Conservation (phyloP, 2,113 vertebrate genomes). For the Anoura caudifer region DNA sequence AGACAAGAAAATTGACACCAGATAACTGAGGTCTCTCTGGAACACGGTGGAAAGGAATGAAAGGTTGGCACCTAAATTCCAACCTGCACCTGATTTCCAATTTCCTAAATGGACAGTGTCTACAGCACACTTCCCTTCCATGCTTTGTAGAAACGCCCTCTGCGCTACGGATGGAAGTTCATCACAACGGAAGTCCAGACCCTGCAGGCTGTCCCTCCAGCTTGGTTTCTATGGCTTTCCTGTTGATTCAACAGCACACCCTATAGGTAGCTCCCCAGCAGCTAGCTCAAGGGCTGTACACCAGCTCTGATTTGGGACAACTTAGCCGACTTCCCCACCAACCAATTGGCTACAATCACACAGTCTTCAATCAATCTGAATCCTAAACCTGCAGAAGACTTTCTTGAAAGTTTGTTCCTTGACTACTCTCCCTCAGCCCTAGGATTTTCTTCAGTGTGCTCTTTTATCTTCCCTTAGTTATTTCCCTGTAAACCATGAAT, state of each 20-base stretch:
- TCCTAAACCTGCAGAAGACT: neutral
- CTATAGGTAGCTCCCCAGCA: neutral
- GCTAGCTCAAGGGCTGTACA: neutral
- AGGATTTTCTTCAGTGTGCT: neutral
- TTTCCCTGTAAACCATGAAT: neutral
- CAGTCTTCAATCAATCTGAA: neutral
- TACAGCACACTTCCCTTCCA: neutral
- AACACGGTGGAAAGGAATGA: neutral
- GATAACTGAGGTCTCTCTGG: neutral
- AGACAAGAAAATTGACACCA: neutral
- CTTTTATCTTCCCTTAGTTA: neutral
- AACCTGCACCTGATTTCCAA: neutral
- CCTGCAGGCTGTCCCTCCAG: too few relatives aligned
- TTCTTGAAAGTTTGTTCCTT: neutral
- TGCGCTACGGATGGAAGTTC: neutral
- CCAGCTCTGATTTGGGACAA: neutral
- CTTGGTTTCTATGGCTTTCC: neutral
- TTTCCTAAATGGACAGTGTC: neutral
- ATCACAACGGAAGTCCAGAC: neutral
- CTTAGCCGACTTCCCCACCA: neutral
- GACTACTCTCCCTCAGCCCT: neutral
- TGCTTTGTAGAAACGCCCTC: fast-evolving
- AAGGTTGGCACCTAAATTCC: neutral
- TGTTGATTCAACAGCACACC: neutral
- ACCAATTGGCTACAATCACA: neutral